phyloP scores from a whole-genome alignment of 2,113 vertebrate species.

The Leptobrachium leishanense region DNA sequence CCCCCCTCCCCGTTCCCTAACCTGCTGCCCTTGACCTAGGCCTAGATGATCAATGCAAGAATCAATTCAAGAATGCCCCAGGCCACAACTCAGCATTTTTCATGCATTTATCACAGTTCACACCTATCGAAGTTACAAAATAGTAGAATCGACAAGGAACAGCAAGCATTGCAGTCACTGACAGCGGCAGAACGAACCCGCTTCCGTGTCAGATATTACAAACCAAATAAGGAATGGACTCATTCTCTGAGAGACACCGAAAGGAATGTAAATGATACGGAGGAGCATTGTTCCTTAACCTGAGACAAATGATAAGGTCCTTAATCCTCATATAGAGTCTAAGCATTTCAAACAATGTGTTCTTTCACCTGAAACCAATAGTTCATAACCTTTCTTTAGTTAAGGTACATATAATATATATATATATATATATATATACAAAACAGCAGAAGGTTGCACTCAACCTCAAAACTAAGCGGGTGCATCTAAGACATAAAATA shows the following conservation, averaged over 20 bases:
- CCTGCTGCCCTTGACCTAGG: too few species aligned
- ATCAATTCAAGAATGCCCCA: not conserved
- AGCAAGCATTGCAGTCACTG: not conserved
- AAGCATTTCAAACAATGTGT: too few species aligned
- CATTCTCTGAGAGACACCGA: not conserved
- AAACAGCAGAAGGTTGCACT: too few species aligned
- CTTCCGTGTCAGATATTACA: not conserved
- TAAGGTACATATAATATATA: too few species aligned
- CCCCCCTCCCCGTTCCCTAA: too few species aligned
- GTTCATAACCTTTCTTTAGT: too few species aligned
- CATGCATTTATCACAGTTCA: slow-evolving; percentile 18
- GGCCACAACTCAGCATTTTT: slow-evolving; percentile 7
- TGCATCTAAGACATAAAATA: too few species aligned
- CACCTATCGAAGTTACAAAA: slow-evolving; percentile 3
- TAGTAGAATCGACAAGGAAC: slow-evolving; percentile 2
- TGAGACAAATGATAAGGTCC: slow-evolving; percentile 20
- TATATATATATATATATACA: too few species aligned
- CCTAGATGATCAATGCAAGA: too few species aligned
- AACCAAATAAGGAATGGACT: slow-evolving; percentile 23
- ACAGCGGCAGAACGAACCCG: not conserved
- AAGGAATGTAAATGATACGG: not conserved
- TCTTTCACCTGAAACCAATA: too few species aligned
- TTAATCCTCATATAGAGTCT: not conserved
- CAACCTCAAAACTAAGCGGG: too few species aligned
- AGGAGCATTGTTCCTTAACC: not conserved